Evolutionary conservation across 2,113 vertebrate species (phyloP).

Genomic region (Saccopteryx leptura): DNA sequence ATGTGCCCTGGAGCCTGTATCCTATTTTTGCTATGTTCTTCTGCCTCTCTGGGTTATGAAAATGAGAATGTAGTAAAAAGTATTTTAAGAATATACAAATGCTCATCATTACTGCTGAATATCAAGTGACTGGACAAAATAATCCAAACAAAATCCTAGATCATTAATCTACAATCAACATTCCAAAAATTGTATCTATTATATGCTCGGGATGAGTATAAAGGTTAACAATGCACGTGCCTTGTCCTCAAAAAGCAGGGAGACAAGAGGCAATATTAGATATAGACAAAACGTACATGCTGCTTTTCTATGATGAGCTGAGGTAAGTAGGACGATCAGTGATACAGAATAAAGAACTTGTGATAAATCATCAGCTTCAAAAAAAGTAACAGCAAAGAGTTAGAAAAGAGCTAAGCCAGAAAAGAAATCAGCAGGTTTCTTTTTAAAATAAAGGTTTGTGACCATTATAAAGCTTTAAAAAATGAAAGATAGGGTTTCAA

Average conservation of each 20-base stretch:
- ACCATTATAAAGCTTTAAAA: slow-evolving; percentile 37
- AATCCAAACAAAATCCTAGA: slow-evolving; percentile 54
- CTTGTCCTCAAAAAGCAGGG: slow-evolving; percentile 3
- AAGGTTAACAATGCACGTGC: not conserved
- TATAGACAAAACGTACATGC: not conserved
- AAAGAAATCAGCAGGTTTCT: slow-evolving; percentile 15
- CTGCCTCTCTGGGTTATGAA: slow-evolving; percentile 14
- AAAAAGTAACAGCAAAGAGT: slow-evolving; percentile 49
- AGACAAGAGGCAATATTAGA: not conserved
- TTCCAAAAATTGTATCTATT: slow-evolving; percentile 11
- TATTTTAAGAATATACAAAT: not conserved
- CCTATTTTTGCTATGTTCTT: slow-evolving; percentile 22
- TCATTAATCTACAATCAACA: slow-evolving; percentile 25
- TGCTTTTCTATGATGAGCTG: not conserved
- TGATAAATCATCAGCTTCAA: slow-evolving; percentile 51
- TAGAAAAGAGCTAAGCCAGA: slow-evolving; percentile 33
- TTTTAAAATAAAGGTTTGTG: slow-evolving; percentile 50
- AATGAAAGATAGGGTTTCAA: slow-evolving; percentile 14
- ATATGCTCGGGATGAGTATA: not conserved
- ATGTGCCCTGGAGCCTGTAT: not conserved
- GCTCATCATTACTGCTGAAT: slow-evolving; percentile 16
- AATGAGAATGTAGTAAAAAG: slow-evolving; percentile 9
- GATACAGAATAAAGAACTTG: slow-evolving; percentile 27
- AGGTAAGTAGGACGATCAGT: not conserved
- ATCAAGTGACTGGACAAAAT: slow-evolving; percentile 47